Evolutionary conservation across 2,797 vertebrate genomes (phyloP).

Genomic region (Eremophila alpestris): DNA sequence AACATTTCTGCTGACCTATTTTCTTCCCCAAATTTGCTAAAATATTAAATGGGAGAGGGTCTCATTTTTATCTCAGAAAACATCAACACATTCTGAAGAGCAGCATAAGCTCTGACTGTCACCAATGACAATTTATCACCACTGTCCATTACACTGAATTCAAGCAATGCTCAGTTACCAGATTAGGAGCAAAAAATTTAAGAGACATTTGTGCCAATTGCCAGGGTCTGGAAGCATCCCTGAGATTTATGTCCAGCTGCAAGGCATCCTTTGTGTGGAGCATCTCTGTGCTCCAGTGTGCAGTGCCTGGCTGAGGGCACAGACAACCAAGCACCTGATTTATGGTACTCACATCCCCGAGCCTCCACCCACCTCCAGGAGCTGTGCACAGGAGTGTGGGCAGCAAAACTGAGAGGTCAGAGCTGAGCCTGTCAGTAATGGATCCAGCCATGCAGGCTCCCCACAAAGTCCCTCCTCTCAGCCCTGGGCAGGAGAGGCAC

Average conservation of each 20-base stretch:
- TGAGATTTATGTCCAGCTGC: neutral
- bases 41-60: neutral
- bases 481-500: neutral
- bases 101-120: neutral
- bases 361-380: neutral
- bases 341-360: neutral
- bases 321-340: neutral
- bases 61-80: neutral
- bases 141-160: neutral
- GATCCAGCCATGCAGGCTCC: neutral
- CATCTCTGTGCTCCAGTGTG: neutral
- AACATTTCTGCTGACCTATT: neutral
- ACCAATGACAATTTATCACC: neutral
- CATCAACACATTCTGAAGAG: neutral
- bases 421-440: neutral
- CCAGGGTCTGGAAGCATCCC: neutral
- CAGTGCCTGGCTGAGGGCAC: neutral
- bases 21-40: neutral
- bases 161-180: neutral
- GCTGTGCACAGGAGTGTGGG: neutral
- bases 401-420: neutral
- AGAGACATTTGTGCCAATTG: neutral
- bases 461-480: neutral
- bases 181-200: neutral
- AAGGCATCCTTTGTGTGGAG: neutral